Conservation (phyloP, 1,140 invertebrate species). For the Thaumatotibia leucotreta region DNA sequence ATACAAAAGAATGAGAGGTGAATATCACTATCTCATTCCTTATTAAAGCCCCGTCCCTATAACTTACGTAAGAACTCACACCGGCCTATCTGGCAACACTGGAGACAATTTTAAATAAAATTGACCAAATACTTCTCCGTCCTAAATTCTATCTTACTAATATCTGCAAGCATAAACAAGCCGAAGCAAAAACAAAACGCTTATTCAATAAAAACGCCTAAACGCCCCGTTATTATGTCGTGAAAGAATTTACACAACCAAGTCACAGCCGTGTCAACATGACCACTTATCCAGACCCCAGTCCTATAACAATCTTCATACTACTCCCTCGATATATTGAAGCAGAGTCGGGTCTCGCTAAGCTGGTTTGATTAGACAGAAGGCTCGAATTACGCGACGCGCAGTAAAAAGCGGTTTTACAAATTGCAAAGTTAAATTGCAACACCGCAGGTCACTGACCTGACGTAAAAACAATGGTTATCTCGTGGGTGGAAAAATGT, state of each 20-base stretch:
- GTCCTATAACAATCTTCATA: background rate
- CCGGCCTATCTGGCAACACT: too few relatives aligned
- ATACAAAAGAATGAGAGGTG: too few relatives aligned
- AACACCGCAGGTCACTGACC: background rate
- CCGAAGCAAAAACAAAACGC: background rate
- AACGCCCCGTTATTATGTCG: conserved; percentile 5
- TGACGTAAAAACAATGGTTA: conserved; percentile 8
- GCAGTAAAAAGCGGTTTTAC: background rate
- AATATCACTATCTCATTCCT: too few relatives aligned
- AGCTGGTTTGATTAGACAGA: conserved; percentile 4
- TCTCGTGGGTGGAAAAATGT: background rate
- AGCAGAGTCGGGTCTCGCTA: background rate
- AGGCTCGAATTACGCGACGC: background rate
- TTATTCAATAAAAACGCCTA: conserved; percentile 1
- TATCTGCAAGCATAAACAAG: background rate
- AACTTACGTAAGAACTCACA: too few relatives aligned
- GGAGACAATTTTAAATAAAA: too few relatives aligned
- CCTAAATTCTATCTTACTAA: background rate
- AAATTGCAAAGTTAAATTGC: conserved; percentile 8
- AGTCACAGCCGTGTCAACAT: background rate
- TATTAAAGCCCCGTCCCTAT: too few relatives aligned
- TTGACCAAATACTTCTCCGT: too few relatives aligned
- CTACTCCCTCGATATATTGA: background rate
- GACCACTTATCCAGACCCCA: background rate
- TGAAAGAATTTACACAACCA: conserved; percentile 10